phyloP scores from a whole-genome alignment of 2,113 vertebrate species.

The Trinectes maculatus region DNA sequence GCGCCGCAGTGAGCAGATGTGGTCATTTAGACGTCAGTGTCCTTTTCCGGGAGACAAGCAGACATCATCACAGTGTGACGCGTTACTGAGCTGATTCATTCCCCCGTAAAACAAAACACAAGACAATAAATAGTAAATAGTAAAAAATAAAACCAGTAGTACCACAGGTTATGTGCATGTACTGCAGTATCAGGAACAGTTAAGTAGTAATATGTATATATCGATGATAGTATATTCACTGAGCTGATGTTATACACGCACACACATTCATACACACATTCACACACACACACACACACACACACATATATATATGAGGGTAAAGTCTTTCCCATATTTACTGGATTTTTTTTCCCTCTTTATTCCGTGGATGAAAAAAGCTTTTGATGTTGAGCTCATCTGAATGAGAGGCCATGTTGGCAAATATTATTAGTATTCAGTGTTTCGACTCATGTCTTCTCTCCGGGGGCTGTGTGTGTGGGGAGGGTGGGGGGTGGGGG shows the following conservation, averaged over 20 bases:
- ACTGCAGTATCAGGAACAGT: too few relatives aligned
- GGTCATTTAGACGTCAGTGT: conserved; percentile 9
- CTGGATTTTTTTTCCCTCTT: conserved; percentile 56
- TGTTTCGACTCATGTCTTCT: conserved; percentile 47
- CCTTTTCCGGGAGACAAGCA: background rate
- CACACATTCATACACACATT: too few relatives aligned
- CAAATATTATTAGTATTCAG: conserved; percentile 70
- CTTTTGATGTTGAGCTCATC: conserved; percentile 69
- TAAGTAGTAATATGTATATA: too few relatives aligned
- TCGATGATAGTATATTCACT: too few relatives aligned
- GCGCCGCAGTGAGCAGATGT: background rate
- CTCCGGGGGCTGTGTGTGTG: conserved; percentile 27
- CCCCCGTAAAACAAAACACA: too few relatives aligned
- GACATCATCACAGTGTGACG: conserved; percentile 4
- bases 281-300: too few relatives aligned
- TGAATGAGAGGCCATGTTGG: conserved; percentile 56
- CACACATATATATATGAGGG: too few relatives aligned
- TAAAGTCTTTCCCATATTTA: conserved; percentile 55
- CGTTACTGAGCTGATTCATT: conserved; percentile 5
- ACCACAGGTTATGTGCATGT: too few relatives aligned
- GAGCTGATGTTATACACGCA: too few relatives aligned
- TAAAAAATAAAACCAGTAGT: too few relatives aligned
- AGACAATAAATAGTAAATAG: too few relatives aligned
- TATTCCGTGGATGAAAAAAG: conserved; percentile 60
- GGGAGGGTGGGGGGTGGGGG: conserved; percentile 12